Base-by-base conservation (phyloP, 2,888 invertebrate species). In the Drosophila mercatorum region DNA sequence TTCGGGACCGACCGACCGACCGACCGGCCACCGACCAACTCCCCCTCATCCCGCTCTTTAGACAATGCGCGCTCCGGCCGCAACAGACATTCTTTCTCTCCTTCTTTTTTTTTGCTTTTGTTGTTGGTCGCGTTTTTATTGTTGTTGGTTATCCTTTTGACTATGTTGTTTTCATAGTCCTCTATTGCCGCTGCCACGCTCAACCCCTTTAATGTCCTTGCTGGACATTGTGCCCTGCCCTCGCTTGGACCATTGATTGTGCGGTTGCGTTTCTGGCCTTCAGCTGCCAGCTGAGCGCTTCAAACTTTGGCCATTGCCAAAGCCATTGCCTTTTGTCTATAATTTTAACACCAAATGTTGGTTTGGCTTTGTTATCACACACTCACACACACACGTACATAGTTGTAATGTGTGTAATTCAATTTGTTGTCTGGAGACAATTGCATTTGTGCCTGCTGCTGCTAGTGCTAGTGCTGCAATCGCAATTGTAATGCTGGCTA, bases 81-180 rank as follows among this genome's bases (percentile, higher is more conserved):
- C 59, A 49, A 14, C 59, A 22, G 38, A 57, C 51, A 56, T 38
- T 55, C 2, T 22, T 34, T 34, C 10, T 34, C 1, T 34, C 2
- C 1, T 7, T 6, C 2, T 14, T 40, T 40, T 40, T 5, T 44
- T 17, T 17, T 17, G 60, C 52, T 56, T n/a, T 56, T 56, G 56
- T 61, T 66, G 17, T 70, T 72, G 71, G 72, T 71, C 69, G 60
- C 66, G 72, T 60, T 72, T 75, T 86, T 83, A 80, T 79, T 86
- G 73, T 82, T 81, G 82, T 72, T 80, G 83, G 68, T 78, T 78
- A 80, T 84, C 78, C 80, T 83, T 83, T 80, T 78, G 84, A 80
- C 72, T 78, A 72, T 76, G 72, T 68, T 82, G 75, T 80, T 82
- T 76, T 78, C 80, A 78, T 87, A 70, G 82, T 61, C 73, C 68